Conservation (phyloP, 2,888 invertebrate genomes). For the Lamellibrachia columna region DNA sequence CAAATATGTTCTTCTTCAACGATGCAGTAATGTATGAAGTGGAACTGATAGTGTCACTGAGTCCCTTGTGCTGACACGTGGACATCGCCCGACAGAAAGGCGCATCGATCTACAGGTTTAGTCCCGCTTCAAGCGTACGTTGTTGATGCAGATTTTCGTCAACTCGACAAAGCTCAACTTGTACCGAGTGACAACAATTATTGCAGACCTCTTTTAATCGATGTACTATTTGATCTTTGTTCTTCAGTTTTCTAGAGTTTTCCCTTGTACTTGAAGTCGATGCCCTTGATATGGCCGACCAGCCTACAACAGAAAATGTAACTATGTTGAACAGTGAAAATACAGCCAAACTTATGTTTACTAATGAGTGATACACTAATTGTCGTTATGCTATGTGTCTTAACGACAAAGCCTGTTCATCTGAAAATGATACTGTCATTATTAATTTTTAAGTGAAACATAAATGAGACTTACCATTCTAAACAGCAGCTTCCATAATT, state of each 20-base stretch:
- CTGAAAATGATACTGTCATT: too few species aligned
- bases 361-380: too few species aligned
- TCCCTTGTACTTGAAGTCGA: constrained; percentile 34
- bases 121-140: background rate
- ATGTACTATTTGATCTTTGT: background rate
- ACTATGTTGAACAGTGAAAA: background rate
- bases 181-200: too few species aligned
- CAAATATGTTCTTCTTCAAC: background rate
- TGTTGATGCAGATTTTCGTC: too few species aligned
- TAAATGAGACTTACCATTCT: too few species aligned
- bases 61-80: background rate
- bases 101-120: background rate
- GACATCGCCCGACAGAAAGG: background rate
- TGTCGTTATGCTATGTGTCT: too few species aligned
- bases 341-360: too few species aligned
- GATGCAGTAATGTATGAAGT: background rate
- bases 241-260: constrained; percentile 25
- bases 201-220: too few species aligned
- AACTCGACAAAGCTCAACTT: too few species aligned
- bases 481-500: too few species aligned
- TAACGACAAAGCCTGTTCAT: too few species aligned
- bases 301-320: constrained; percentile 25
- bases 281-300: constrained; percentile 33
- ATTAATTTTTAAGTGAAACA: too few species aligned
- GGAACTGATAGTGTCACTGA: background rate